Conservation (phyloP, 2,113 vertebrate species). For the Canis aureus region DNA sequence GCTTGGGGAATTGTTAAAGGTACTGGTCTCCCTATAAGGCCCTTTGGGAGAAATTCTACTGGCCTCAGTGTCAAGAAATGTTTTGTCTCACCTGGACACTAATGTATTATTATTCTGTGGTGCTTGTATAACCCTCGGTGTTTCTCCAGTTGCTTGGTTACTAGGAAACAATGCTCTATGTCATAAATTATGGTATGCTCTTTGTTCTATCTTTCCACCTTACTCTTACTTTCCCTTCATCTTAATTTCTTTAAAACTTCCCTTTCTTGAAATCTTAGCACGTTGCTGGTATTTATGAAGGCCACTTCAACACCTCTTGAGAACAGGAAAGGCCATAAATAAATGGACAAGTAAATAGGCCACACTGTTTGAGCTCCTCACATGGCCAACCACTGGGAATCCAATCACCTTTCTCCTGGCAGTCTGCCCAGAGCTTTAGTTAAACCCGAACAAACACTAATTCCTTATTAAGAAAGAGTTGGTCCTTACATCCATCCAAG, state of each 20-base stretch:
- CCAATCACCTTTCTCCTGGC: constrained; percentile 32
- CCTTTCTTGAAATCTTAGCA: neutral
- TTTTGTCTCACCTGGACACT: neutral
- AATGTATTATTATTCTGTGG: neutral
- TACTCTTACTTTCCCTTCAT: neutral
- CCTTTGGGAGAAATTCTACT: neutral
- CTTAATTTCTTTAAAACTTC: constrained; percentile 12
- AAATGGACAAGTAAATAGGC: neutral
- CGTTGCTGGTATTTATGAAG: constrained; percentile 12
- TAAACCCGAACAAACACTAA: neutral
- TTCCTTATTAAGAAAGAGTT: constrained; percentile 1
- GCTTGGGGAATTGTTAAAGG: neutral
- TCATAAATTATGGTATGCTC: neutral
- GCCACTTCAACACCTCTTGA: constrained; percentile 2
- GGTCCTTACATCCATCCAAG: neutral
- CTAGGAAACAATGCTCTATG: neutral
- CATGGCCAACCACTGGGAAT: neutral
- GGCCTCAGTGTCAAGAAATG: neutral
- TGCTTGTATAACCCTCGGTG: neutral
- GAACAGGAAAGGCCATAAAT: neutral
- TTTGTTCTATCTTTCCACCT: neutral
- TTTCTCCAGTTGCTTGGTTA: neutral
- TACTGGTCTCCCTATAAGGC: neutral
- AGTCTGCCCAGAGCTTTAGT: neutral
- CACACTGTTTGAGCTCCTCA: neutral